These are phyloP conservation scores for Pseudomyrmex pallidus DNA, from an alignment of 1,140 invertebrate species.

Conservation along the genomic window DNA sequence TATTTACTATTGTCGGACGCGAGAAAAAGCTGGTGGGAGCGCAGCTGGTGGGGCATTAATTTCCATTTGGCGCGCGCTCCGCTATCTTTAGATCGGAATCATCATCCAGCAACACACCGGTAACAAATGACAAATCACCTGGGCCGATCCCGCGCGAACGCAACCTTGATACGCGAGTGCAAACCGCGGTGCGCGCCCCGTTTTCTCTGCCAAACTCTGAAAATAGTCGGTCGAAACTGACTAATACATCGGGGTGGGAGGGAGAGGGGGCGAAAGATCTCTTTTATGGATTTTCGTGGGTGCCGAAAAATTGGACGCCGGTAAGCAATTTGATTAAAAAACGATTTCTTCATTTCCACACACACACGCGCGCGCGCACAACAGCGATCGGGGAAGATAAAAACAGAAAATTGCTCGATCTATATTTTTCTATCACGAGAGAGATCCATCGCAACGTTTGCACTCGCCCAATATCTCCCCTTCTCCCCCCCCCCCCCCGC, in stretches of 20 bases:
- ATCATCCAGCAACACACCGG: slow-evolving; percentile 22
- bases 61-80: slow-evolving; percentile 43
- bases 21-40: neutral
- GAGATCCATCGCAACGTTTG: too few species aligned
- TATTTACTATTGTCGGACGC: slow-evolving; percentile 21
- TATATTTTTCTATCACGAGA: too few species aligned
- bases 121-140: slow-evolving; percentile 52
- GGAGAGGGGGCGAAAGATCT: too few species aligned
- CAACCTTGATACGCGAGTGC: slow-evolving; percentile 51
- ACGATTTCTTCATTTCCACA: too few species aligned
- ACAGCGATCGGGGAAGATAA: too few species aligned
- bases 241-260: slow-evolving; percentile 1
- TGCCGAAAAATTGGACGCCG: too few species aligned
- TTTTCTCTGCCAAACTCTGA: slow-evolving; percentile 61
- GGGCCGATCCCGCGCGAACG: slow-evolving; percentile 34
- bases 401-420: too few species aligned
- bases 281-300: too few species aligned
- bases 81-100: slow-evolving; percentile 51
- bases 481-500: too few species aligned
- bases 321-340: too few species aligned
- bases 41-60: slow-evolving; percentile 44
- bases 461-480: too few species aligned
- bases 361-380: too few species aligned
- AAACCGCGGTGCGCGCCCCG: slow-evolving; percentile 17
- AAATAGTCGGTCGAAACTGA: slow-evolving; percentile 61